These are phyloP conservation scores for Pan troglodytes DNA, from an alignment of 2,113 vertebrate genomes.

Conservation along the genomic window DNA sequence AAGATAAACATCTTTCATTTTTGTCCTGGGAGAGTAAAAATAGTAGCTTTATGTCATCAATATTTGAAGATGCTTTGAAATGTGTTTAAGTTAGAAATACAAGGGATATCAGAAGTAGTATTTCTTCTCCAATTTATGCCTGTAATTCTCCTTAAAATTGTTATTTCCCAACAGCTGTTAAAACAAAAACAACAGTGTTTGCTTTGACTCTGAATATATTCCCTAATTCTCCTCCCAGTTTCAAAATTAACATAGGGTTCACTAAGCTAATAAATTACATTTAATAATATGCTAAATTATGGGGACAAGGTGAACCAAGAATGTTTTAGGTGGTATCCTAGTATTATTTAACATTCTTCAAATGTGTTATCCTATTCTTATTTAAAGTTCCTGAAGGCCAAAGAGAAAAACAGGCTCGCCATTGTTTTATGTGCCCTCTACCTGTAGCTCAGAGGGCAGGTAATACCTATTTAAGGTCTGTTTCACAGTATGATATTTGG, in stretches of 20 bases:
- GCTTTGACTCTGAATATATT: neutral
- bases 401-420: neutral
- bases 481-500: neutral
- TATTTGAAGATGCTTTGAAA: conserved; percentile 55
- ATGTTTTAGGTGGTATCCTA: neutral
- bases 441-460: neutral
- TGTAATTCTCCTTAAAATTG: conserved; percentile 35
- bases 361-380: neutral
- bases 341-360: neutral
- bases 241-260: neutral
- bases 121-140: neutral
- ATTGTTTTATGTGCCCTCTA: neutral
- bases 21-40: neutral
- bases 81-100: conserved; percentile 42
- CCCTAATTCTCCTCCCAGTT: neutral
- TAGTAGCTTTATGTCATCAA: conserved; percentile 21
- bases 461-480: neutral
- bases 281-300: neutral
- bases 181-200: neutral
- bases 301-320: neutral
- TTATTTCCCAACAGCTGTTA: neutral
- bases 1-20: conserved; percentile 22
- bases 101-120: neutral
- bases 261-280: neutral
- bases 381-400: neutral